phyloP scores from a whole-genome alignment of 2,797 vertebrate species.

The Anisognathus igniventris region DNA sequence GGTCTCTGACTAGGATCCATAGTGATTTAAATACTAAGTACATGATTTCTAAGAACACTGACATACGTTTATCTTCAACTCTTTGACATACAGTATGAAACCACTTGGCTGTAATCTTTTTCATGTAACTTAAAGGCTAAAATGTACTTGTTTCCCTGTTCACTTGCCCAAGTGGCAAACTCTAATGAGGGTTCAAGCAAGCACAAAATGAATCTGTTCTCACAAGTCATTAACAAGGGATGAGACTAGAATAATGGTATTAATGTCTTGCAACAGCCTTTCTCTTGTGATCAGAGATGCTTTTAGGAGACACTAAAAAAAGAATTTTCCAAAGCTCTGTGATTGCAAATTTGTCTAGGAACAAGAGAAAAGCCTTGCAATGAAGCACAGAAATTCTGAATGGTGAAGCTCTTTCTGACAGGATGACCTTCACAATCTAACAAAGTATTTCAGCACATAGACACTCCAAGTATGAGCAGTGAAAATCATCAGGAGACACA shows the following conservation, averaged over 20 bases:
- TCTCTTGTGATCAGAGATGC: neutral
- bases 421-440: neutral
- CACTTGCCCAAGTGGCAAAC: neutral
- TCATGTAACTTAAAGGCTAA: conserved; percentile 1
- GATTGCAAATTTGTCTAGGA: neutral
- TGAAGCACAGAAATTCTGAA: neutral
- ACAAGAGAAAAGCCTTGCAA: neutral
- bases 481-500: neutral
- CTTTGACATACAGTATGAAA: neutral
- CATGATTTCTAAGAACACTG: conserved; percentile 2
- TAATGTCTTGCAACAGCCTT: neutral
- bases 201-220: conserved; percentile 8
- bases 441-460: neutral
- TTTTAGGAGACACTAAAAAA: conserved; percentile 3
- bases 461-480: neutral
- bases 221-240: neutral
- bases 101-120: conserved; percentile 3
- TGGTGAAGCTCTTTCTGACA: neutral
- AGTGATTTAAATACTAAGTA: conserved; percentile 19
- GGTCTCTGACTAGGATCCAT: neutral
- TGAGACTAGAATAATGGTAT: neutral
- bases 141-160: neutral
- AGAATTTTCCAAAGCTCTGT: neutral
- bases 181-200: neutral
- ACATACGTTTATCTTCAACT: neutral